Conservation (phyloP, 2,797 vertebrate species). For the Lemur catta region DNA sequence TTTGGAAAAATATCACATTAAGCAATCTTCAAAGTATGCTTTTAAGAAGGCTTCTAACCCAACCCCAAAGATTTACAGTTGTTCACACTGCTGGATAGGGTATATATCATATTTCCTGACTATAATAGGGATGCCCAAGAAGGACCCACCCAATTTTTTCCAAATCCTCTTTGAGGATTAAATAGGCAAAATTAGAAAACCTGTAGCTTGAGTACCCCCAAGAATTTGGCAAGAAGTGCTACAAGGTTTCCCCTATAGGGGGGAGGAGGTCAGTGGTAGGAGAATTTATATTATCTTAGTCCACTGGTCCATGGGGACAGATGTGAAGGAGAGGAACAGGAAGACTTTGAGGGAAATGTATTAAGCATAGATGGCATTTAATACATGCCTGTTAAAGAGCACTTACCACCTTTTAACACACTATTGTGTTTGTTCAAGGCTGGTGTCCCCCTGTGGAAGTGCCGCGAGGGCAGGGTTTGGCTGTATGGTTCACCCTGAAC, state of each 20-base stretch:
- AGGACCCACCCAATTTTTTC: neutral
- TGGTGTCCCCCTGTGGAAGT: neutral
- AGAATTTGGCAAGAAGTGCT: neutral
- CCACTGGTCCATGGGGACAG: neutral
- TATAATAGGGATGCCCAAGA: neutral
- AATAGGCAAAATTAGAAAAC: neutral
- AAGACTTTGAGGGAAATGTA: neutral
- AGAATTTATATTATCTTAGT: neutral
- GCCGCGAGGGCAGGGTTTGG: neutral
- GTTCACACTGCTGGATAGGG: neutral
- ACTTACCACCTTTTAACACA: neutral
- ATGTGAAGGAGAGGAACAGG: neutral
- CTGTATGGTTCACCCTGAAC: neutral
- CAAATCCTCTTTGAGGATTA: neutral
- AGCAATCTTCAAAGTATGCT: neutral
- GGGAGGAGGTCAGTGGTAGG: neutral
- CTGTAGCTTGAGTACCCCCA: neutral
- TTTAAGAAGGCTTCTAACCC: conserved; percentile 8
- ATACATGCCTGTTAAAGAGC: neutral
- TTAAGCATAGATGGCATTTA: neutral
- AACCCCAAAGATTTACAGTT: neutral
- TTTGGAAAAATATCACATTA: neutral
- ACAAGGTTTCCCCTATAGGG: neutral
- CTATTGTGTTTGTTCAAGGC: neutral
- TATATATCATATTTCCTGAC: neutral